Base-by-base conservation (phyloP, 2,888 invertebrate genomes). In the Leptopilina syphax region DNA sequence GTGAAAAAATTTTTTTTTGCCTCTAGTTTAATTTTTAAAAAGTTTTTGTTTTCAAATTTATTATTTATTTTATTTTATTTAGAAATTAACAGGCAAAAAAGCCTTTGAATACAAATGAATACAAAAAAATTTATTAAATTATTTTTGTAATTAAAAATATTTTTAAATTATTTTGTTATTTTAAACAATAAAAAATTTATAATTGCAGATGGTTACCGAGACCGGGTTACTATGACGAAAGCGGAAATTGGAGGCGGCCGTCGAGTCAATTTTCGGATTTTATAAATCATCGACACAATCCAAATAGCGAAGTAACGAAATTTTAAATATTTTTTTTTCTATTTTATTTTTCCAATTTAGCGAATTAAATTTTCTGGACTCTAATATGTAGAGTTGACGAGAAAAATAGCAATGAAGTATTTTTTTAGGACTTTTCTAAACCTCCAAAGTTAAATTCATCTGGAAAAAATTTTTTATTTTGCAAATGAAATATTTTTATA, bases 151-250 rank as follows among this genome's bases (percentile, higher is more conserved):
- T 34, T 34, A 34, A 34, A 34, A 27, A 18, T 18, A 18, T 27
- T 34, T 34, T 34, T 34, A 2, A 34, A 34, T 34, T 34, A 34
- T 34, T 34, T 34, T 34, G 34, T 34, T 34, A 34, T 2, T 34
- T 34, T 44, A 44, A 44, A 44, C 3, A 65, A 77, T 65, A 50
- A 13, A 68, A 57, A 63, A 57, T 13, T 0, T n/a, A 10, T 73
- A 60, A 70, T 54, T 60, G 34, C 54, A 91, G 90, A 66, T 89
- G 87, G 84, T 81, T 90, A 50, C 90, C 90, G 0, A 84, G 83
- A 76, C 86, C 86, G 8, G 86, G 83, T 76, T 81, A 73, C 10
- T 70, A 77, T 65, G 70, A 79, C 77, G 77, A 78, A 78, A 70
- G 66, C 27, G 57, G 34, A 18, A 82, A 57, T 34, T 73, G 77